These are phyloP conservation scores for Pitangus sulphuratus DNA, from an alignment of 2,797 vertebrate genomes.

Conservation along the genomic window DNA sequence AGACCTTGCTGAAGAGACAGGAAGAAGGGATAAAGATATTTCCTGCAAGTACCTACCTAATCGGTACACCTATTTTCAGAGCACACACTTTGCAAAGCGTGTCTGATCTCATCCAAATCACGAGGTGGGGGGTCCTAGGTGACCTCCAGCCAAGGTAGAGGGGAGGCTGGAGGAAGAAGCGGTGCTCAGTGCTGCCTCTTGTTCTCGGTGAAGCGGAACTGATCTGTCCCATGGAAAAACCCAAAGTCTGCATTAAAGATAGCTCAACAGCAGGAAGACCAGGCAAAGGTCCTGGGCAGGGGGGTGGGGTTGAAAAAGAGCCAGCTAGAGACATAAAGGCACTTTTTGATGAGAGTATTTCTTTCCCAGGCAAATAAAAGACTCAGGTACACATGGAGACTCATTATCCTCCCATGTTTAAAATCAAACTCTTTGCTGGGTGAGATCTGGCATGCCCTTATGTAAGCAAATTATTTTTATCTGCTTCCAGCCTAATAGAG, in stretches of 20 bases:
- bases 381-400: background rate
- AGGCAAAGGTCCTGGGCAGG: background rate
- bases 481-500: constrained; percentile 26
- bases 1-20: background rate
- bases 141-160: background rate
- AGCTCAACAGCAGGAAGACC: background rate
- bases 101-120: background rate
- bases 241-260: background rate
- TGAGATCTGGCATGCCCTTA: background rate
- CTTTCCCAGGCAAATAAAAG: background rate
- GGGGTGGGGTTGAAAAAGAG: background rate
- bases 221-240: background rate
- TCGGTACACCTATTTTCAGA: background rate
- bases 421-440: background rate
- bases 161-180: background rate
- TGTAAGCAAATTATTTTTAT: constrained; percentile 53
- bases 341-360: background rate
- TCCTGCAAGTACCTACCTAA: accelerated
- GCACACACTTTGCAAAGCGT: accelerated
- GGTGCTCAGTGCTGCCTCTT: background rate
- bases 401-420: background rate
- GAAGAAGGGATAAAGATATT: accelerated
- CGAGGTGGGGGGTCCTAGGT: background rate
- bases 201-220: accelerated
- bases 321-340: background rate